These are phyloP conservation scores for Dolichomitus sp. DNA, from an alignment of 2,888 invertebrate genomes.

Conservation along the genomic window DNA sequence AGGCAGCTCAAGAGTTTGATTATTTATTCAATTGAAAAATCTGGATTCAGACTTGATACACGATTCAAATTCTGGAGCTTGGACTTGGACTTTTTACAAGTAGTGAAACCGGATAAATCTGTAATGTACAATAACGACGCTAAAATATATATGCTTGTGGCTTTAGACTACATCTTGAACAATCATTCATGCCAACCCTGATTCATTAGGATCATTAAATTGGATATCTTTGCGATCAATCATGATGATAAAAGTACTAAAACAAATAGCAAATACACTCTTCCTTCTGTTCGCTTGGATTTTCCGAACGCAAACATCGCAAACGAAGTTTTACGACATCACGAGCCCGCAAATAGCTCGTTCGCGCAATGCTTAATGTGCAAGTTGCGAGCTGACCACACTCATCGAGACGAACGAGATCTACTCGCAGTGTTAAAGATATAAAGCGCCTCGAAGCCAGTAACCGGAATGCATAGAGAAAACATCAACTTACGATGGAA, in stretches of 20 bases:
- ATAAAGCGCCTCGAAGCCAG: slow-evolving; percentile 30
- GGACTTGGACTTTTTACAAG: background rate
- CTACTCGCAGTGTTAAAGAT: slow-evolving; percentile 21
- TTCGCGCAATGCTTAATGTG: slow-evolving; percentile 32
- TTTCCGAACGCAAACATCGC: slow-evolving; percentile 34
- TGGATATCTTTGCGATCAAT: background rate
- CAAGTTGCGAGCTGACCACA: slow-evolving; percentile 13
- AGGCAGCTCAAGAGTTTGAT: background rate
- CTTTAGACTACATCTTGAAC: background rate
- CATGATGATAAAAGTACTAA: background rate
- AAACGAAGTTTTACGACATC: slow-evolving; percentile 28
- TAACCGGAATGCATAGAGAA: slow-evolving; percentile 24
- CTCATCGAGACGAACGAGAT: slow-evolving; percentile 27
- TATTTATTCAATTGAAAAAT: background rate
- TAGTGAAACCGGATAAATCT: background rate
- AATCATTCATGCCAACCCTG: slow-evolving; percentile 1
- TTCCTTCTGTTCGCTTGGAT: slow-evolving; percentile 13
- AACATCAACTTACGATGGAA: slow-evolving; percentile 12
- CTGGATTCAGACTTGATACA: background rate
- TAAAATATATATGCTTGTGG: background rate
- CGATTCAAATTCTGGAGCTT: background rate
- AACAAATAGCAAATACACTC: slow-evolving; percentile 5
- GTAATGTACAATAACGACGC: background rate
- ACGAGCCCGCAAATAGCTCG: slow-evolving; percentile 29
- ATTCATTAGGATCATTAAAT: slow-evolving; percentile 5